Evolutionary conservation across 2,797 vertebrate genomes (phyloP).

Genomic region (Leptoclinus maculatus): DNA sequence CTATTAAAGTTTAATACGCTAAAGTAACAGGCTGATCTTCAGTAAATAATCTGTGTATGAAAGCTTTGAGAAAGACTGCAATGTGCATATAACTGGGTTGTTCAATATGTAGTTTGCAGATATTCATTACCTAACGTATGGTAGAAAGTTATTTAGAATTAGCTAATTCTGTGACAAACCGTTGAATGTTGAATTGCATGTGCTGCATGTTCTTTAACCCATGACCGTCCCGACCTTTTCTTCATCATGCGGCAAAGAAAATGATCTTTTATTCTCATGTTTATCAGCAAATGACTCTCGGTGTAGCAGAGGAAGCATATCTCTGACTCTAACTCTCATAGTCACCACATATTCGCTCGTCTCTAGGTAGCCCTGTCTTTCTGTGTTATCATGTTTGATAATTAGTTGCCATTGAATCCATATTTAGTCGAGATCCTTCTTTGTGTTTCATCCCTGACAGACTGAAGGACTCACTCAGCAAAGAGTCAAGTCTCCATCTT

Average conservation of each 20-base stretch:
- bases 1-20: not conserved
- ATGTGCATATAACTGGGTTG: not conserved
- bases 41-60: not conserved
- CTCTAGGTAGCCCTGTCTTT: not conserved
- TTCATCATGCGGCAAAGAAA: not conserved
- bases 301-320: not conserved
- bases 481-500: slow-evolving; percentile 58
- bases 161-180: not conserved
- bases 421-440: slow-evolving; percentile 29
- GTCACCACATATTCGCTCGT: not conserved
- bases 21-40: not conserved
- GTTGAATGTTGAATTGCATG: not conserved
- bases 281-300: slow-evolving; percentile 12
- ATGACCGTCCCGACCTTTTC: not conserved
- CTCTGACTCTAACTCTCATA: not conserved
- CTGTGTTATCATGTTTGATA: slow-evolving; percentile 20
- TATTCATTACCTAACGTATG: not conserved
- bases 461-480: slow-evolving; percentile 50
- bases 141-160: not conserved
- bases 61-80: not conserved
- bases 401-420: slow-evolving; percentile 26
- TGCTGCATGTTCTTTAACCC: not conserved
- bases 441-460: slow-evolving; percentile 46
- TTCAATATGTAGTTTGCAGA: not conserved
- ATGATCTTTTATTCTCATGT: not conserved